Evolutionary conservation across 2,888 invertebrate genomes (phyloP).

Genomic region (Agrypnus murinus): DNA sequence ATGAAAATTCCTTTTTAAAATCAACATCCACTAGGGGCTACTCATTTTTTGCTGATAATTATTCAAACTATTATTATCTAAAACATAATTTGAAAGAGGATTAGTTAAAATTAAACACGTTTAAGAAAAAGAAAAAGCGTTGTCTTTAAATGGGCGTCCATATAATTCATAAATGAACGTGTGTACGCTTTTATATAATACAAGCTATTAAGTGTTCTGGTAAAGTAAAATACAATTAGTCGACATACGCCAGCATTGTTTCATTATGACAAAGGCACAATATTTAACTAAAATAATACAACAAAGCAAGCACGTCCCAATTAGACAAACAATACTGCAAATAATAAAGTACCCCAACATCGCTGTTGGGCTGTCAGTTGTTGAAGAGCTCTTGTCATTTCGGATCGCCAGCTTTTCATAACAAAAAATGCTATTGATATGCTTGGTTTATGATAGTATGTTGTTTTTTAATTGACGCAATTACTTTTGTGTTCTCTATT

Average conservation of each 20-base stretch:
- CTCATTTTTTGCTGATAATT: too few species aligned
- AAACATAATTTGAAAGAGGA: too few species aligned
- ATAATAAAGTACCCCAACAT: constrained; percentile 54
- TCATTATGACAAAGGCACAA: constrained; percentile 62
- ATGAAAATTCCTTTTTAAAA: constrained; percentile 17
- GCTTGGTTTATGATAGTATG: constrained; percentile 35
- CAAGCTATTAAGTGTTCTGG: constrained; percentile 41
- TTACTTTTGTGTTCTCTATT: constrained; percentile 47
- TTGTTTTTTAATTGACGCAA: constrained; percentile 50
- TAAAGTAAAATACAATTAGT: constrained; percentile 51
- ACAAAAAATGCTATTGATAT: constrained; percentile 44
- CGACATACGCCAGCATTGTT: constrained; percentile 56
- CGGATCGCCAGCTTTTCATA: constrained; percentile 46
- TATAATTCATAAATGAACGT: background rate
- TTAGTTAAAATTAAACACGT: too few species aligned
- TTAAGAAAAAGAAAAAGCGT: too few species aligned
- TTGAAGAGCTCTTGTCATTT: constrained; percentile 50
- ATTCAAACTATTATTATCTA: too few species aligned
- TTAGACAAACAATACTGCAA: constrained; percentile 62
- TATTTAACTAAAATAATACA: constrained; percentile 66
- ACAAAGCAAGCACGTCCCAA: constrained; percentile 63
- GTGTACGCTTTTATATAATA: constrained; percentile 24
- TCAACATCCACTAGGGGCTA: too few species aligned
- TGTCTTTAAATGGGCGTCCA: too few species aligned
- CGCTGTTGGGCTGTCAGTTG: constrained; percentile 53